These are phyloP conservation scores for Meandrina meandrites DNA, from an alignment of 92 coral and sea anemone species.

Conservation along the genomic window DNA sequence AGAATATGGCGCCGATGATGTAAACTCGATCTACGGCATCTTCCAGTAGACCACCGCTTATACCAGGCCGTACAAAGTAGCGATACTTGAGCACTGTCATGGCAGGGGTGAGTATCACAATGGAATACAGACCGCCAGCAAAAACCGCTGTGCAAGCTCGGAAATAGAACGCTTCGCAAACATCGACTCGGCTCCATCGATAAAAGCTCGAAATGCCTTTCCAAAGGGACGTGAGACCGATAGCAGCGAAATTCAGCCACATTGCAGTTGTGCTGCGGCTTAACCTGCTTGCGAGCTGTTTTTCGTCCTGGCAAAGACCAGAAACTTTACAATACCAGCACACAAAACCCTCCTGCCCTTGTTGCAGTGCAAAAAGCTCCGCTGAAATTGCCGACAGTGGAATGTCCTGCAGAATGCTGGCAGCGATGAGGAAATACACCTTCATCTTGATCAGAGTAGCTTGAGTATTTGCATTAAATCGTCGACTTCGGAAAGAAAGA, in stretches of 20 bases:
- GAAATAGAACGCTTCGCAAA: constrained; percentile 76
- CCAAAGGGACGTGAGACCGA: constrained; percentile 91
- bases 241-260: constrained; percentile 78
- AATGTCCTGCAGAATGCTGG: constrained; percentile 85
- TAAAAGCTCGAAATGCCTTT: constrained; percentile 95
- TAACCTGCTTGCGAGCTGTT: constrained; percentile 61
- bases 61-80: constrained; percentile 75
- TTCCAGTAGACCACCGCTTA: constrained; percentile 59
- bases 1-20: constrained; percentile 83
- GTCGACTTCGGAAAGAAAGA: constrained; percentile 71
- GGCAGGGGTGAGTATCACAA: constrained; percentile 91
- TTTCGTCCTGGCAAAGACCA: constrained; percentile 62
- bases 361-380: constrained; percentile 80
- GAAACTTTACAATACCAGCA: constrained; percentile 84
- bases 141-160: constrained; percentile 91
- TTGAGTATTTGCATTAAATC: constrained; percentile 69
- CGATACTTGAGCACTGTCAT: constrained; percentile 86
- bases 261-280: constrained; percentile 61
- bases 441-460: constrained; percentile 71
- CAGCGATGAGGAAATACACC: constrained; percentile 74
- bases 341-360: constrained; percentile 78
- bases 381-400: constrained; percentile 91
- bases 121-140: constrained; percentile 76
- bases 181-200: constrained; percentile 82
- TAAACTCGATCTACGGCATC: constrained; percentile 83